Base-by-base conservation (phyloP, 2,888 invertebrate species). In the Chydorus sphaericus region DNA sequence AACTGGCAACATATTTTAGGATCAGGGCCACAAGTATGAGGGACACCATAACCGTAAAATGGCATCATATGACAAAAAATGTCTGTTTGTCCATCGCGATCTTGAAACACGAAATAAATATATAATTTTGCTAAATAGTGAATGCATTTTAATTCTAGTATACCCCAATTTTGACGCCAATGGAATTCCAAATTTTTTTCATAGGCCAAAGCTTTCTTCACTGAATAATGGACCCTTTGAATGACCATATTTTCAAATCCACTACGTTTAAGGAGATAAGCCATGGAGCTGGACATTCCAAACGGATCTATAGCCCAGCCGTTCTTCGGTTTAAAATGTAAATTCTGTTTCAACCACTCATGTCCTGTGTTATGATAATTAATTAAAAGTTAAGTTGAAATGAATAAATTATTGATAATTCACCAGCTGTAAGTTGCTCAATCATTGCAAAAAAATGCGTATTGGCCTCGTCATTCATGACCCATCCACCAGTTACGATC, bases 401-500 rank as follows among this genome's bases (percentile, higher is more conserved):
- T n/a, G n/a, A n/a, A n/a, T n/a, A n/a, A n/a, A n/a, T n/a, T n/a
- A n/a, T n/a, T n/a, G n/a, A n/a, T n/a, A n/a, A n/a, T n/a, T n/a
- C n/a, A n/a, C n/a, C n/a, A 62, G 92, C 89, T 0, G 92, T 85
- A 58, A 98, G 71, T 68, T 99, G 96, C 56, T 88, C 82, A 1
- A 92, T 69, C 62, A 93, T 83, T 3, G 91, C 83, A 37, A 82
- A 78, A 83, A 92, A 97, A 70, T 98, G 96, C 0, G 94, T 79
- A 65, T 85, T 91, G 0, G 97, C 93, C 70, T 98, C 98, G 68
- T 98, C 98, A 23, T 91, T 85, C 97, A 98, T 98, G 2, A 98
- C 98, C 96, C 97, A 98, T 8, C 96, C 97, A 1, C 97, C 98
- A 0, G 93, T 90, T 0, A 97, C 96, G 62, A 98, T 85, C 75